These are phyloP conservation scores for Operophtera brumata DNA, from an alignment of 2,888 invertebrate genomes.

Conservation along the genomic window DNA sequence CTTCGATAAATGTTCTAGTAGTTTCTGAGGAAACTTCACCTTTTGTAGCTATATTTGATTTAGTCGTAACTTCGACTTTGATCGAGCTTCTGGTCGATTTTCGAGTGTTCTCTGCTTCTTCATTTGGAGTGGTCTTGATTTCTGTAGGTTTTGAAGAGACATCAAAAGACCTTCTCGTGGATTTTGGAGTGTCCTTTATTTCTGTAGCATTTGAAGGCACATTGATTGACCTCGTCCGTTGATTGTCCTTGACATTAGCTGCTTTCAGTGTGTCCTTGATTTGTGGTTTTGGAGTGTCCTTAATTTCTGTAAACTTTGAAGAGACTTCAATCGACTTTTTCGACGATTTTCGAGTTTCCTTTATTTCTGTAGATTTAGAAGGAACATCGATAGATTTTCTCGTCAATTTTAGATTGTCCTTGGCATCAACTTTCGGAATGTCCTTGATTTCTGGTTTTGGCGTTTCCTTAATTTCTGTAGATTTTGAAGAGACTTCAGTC, in stretches of 20 bases:
- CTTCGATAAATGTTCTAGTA: not conserved
- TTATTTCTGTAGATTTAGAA: not conserved
- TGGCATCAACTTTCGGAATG: not conserved
- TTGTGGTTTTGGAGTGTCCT: too few relatives aligned
- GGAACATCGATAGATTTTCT: not conserved
- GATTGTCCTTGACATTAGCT: not conserved
- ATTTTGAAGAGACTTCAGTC: not conserved
- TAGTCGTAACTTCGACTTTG: not conserved
- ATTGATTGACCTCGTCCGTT: not conserved
- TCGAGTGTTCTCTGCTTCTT: not conserved
- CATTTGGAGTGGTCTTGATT: not conserved
- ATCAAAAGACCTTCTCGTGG: not conserved
- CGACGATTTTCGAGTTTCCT: not conserved
- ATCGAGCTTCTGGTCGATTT: constrained; percentile 2
- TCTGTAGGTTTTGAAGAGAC: not conserved
- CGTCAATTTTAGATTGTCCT: not conserved
- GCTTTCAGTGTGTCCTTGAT: not conserved
- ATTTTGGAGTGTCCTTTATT: not conserved
- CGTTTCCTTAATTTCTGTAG: not conserved
- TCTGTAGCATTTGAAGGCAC: not conserved
- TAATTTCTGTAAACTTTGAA: too few relatives aligned
- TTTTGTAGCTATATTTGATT: not conserved
- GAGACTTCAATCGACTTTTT: not conserved
- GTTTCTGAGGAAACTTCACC: not conserved
- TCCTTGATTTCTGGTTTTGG: not conserved